Evolutionary conservation across 92 coral and sea anemone genomes (phyloP).

Genomic region (Heteractis magnifica): DNA sequence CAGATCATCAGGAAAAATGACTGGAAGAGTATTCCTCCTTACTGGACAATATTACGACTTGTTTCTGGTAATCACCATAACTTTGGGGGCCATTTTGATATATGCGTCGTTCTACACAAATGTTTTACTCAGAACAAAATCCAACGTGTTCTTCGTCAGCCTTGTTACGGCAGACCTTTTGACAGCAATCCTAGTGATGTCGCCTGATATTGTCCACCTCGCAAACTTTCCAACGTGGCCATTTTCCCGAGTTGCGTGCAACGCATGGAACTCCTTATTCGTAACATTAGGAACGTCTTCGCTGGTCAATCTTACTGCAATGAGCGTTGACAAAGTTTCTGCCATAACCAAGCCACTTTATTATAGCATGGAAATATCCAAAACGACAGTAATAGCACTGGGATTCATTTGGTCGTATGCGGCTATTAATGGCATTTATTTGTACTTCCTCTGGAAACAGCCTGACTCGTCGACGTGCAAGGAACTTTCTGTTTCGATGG

Average conservation of each 20-base stretch:
- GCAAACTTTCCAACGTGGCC: constrained; percentile 47
- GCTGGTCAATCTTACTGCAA: constrained; percentile 33
- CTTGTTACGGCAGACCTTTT: constrained; percentile 45
- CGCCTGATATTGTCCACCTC: constrained; percentile 43
- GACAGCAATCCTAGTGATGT: constrained; percentile 34
- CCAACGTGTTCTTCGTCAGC: constrained; percentile 46
- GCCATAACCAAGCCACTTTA: constrained; percentile 43
- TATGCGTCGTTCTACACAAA: constrained; percentile 33
- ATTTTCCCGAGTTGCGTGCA: constrained; percentile 34
- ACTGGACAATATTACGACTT: constrained; percentile 15
- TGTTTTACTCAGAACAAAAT: constrained; percentile 27
- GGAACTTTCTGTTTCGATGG: constrained; percentile 27
- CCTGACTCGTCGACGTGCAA: constrained; percentile 23
- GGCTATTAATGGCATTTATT: constrained; percentile 32
- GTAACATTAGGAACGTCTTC: constrained; percentile 42
- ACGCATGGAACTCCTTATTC: constrained; percentile 39
- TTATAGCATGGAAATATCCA: constrained; percentile 23
- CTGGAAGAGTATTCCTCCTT: neutral
- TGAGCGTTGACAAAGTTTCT: constrained; percentile 35
- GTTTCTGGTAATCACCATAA: constrained; percentile 20
- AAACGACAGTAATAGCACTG: constrained; percentile 13
- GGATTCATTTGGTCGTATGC: constrained; percentile 39
- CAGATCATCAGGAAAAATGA: neutral
- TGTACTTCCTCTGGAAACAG: constrained; percentile 42
- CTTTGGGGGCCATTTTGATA: constrained; percentile 38